Evolutionary conservation across 2,797 vertebrate genomes (phyloP).

Genomic region (Sebastes jordani): DNA sequence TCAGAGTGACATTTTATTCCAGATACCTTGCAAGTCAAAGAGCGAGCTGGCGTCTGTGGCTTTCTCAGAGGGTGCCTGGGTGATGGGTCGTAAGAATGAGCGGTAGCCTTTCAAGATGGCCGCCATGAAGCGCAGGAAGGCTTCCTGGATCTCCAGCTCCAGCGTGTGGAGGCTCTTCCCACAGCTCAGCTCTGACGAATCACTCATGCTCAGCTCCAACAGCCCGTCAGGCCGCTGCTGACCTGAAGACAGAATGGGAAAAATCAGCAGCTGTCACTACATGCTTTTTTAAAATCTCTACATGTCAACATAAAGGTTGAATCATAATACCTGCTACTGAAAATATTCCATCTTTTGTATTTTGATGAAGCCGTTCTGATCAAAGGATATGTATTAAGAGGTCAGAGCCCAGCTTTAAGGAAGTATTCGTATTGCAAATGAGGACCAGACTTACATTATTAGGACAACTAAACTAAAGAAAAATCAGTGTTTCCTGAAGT

Average conservation of each 20-base stretch:
- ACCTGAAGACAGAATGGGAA: slow-evolving; percentile 76
- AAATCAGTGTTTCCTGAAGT: not conserved
- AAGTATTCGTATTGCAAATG: not conserved
- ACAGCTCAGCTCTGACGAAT: slow-evolving; percentile 84
- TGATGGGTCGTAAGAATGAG: slow-evolving; percentile 94
- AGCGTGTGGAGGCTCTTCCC: slow-evolving; percentile 89
- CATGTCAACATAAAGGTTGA: not conserved
- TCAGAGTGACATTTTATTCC: not conserved
- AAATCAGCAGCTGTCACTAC: not conserved
- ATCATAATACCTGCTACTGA: not conserved
- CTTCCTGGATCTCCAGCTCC: slow-evolving; percentile 98
- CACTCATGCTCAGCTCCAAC: slow-evolving; percentile 89
- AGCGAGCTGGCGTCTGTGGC: slow-evolving; percentile 97
- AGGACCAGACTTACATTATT: not conserved
- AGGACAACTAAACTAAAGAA: not conserved
- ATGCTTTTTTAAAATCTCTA: not conserved
- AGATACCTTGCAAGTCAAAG: slow-evolving; percentile 95
- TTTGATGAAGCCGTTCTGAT: slow-evolving; percentile 1
- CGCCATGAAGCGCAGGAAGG: slow-evolving; percentile 98
- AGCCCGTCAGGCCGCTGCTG: slow-evolving; percentile 90
- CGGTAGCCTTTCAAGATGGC: slow-evolving; percentile 97
- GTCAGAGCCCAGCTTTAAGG: not conserved
- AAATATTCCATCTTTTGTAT: not conserved
- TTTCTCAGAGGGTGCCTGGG: slow-evolving; percentile 96
- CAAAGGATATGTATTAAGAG: not conserved